phyloP scores from a whole-genome alignment of 2,797 vertebrate species.

The Merluccius polli region DNA sequence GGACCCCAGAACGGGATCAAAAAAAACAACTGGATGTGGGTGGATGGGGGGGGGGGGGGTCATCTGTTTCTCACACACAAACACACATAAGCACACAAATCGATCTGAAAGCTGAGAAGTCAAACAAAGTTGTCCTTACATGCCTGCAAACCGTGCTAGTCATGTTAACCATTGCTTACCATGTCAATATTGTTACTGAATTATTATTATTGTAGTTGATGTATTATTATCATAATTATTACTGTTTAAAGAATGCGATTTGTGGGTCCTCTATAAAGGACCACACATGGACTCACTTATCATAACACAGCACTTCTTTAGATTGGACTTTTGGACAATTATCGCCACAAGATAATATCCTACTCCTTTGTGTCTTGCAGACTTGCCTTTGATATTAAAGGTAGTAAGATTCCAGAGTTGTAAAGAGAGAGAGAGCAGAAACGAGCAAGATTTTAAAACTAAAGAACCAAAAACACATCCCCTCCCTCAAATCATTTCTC shows the following conservation, averaged over 20 bases:
- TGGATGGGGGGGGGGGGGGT: neutral
- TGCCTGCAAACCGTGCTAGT: neutral
- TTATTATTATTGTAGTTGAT: neutral
- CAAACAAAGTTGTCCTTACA: slow-evolving; percentile 1
- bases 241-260: neutral
- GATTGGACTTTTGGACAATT: no score
- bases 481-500: no score
- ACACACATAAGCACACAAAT: neutral
- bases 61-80: neutral
- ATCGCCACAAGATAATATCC: no score
- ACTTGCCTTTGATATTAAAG: no score
- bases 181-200: neutral
- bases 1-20: neutral
- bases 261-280: neutral
- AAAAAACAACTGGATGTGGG: neutral
- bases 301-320: no score
- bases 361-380: no score
- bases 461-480: no score
- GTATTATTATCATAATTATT: neutral
- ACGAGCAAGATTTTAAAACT: no score
- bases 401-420: no score
- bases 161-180: neutral
- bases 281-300: no score
- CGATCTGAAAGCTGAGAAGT: neutral
- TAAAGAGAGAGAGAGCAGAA: no score